These are phyloP conservation scores for Aculops lycopersici DNA, from an alignment of 1,140 invertebrate species.

Conservation along the genomic window DNA sequence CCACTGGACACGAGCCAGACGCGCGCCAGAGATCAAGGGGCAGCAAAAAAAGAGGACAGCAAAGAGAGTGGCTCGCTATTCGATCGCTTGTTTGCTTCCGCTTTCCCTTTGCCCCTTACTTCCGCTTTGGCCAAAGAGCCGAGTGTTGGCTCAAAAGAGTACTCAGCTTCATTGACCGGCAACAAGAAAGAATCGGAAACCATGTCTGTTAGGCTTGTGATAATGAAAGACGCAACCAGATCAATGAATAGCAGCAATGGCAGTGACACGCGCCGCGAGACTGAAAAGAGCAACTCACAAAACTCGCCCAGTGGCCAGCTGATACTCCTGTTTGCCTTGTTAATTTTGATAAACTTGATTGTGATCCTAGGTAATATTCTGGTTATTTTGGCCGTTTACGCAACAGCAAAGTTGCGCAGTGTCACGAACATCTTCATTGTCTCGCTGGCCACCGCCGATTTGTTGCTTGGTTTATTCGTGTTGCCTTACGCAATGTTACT, in stretches of 20 bases:
- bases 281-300: neutral
- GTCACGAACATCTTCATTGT: constrained; percentile 84
- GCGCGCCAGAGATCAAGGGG: too few relatives aligned
- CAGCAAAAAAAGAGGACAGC: too few relatives aligned
- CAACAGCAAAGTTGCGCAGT: constrained; percentile 47
- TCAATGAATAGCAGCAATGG: neutral
- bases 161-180: too few relatives aligned
- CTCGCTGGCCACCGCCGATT: constrained; percentile 61
- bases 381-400: constrained; percentile 62
- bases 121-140: too few relatives aligned
- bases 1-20: too few relatives aligned
- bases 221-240: too few relatives aligned
- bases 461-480: constrained; percentile 61
- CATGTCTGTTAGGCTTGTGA: too few relatives aligned
- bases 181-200: too few relatives aligned
- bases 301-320: constrained; percentile 12
- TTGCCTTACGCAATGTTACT: constrained; percentile 55
- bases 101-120: too few relatives aligned
- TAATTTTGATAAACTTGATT: constrained; percentile 46
- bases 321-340: constrained; percentile 33
- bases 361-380: constrained; percentile 53
- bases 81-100: too few relatives aligned
- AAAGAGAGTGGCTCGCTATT: too few relatives aligned
- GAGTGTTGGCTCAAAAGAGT: too few relatives aligned
- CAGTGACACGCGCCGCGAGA: neutral